Evolutionary conservation across 2,113 vertebrate species (phyloP), one percentile per base, ranked within the genome.

Genomic region (Pedionomus torquatus): DNA sequence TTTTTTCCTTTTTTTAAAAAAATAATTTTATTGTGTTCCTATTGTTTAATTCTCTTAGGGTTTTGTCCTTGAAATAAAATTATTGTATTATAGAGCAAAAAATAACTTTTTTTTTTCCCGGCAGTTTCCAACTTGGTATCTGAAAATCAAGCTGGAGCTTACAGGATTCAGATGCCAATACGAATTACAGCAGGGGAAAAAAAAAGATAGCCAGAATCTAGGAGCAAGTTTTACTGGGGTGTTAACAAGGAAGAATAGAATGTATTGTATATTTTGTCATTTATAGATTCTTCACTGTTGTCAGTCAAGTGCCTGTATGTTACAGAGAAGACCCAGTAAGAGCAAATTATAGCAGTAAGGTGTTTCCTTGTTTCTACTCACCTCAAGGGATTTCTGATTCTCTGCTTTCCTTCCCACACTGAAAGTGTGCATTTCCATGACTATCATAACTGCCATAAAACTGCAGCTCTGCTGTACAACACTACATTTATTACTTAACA

Each of bases 401-500:
- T 65, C 68, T 87, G 58, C 33, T 95, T 85, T 66, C 23, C 66
- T 91, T 91, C 70, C 63, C 54, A 51, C 4, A 0, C 61, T 74
- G 70, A 54, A 79, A 69, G 9, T 0, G 0, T 58, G 44, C 24
- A 31, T 93, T 94, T 91, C 41, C 60, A 41, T 55, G 63, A 69
- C 51, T 78, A 83, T 74, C 33, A 25, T 20, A 84, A 55, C 44
- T 90, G 61, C 79, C 80, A 80, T 31, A 65, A 48, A 94, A 64
- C 37, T 76, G 81, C 78, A 94, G 49, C 77, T 82, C 60, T 93
- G 44, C 78, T 89, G 49, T 77, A 19, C 3, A 31, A 33, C 41
- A 35, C 63, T 84, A 75, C 44, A 66, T 91, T 95, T 96, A 79
- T 89, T 87, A 87, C 77, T 93, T 91, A 72, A 54, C 79, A 55